These are phyloP conservation scores for Callimorpha dominula DNA, from an alignment of 2,888 invertebrate species.

Conservation along the genomic window DNA sequence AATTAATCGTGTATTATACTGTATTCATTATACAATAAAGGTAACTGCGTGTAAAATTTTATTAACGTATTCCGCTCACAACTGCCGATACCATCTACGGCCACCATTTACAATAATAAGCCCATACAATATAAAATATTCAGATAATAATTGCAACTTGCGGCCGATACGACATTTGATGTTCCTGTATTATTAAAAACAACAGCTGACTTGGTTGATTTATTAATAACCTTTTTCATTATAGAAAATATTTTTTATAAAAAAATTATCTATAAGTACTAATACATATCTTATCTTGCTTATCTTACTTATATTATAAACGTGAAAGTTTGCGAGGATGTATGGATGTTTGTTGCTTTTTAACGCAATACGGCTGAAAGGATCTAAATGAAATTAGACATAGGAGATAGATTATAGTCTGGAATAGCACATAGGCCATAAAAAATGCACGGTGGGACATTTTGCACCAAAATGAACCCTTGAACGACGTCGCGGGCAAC, in stretches of 20 bases:
- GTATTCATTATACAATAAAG: constrained; percentile 20
- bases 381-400: too few species aligned
- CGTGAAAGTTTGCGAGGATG: too few species aligned
- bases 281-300: too few species aligned
- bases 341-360: too few species aligned
- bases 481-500: too few species aligned
- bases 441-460: too few species aligned
- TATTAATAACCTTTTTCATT: constrained; percentile 1
- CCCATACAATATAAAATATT: constrained; percentile 30
- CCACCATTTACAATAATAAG: constrained; percentile 33
- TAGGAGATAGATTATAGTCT: too few species aligned
- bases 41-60: constrained; percentile 22
- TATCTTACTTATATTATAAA: too few species aligned
- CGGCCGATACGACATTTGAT: constrained; percentile 19
- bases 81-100: constrained; percentile 39
- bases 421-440: too few species aligned
- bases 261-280: too few species aligned
- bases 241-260: not conserved
- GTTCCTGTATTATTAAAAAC: constrained; percentile 24
- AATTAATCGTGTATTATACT: constrained; percentile 12
- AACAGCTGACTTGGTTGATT: constrained; percentile 23
- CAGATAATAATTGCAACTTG: constrained; percentile 39
- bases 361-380: too few species aligned
- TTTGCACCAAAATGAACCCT: too few species aligned
- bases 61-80: constrained; percentile 38